Percentiles rank a stretch among this genome's conserved stretches.
These are phyloP conservation scores for Reticulitermes lucifugus DNA, from an alignment of 2,888 invertebrate species.

Conservation along the genomic window DNA sequence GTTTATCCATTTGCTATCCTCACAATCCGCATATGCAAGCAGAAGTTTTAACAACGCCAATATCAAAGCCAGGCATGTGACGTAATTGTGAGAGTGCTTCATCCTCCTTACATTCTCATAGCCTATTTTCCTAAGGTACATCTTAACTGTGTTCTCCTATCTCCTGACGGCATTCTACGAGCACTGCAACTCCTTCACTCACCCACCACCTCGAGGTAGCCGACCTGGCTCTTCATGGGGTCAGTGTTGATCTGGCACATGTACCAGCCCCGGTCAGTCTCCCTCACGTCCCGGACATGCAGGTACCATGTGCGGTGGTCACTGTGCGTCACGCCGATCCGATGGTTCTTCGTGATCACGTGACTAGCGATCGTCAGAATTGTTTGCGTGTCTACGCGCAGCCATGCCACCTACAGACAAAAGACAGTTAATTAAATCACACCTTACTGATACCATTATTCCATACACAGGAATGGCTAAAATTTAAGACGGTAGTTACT, in stretches of 20 bases:
- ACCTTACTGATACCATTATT: background rate
- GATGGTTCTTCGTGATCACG: conserved; percentile 91
- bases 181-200: conserved; percentile 58
- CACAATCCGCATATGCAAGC: background rate
- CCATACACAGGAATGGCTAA: background rate
- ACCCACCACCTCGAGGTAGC: conserved; percentile 76
- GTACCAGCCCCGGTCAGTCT: conserved; percentile 84
- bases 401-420: conserved; percentile 83
- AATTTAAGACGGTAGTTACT: background rate
- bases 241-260: conserved; percentile 84
- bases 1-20: background rate
- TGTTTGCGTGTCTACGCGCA: conserved; percentile 90
- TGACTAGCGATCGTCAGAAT: conserved; percentile 89
- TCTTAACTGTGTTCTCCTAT: too few relatives aligned
- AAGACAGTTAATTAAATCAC: conserved; percentile 38
- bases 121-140: too few relatives aligned
- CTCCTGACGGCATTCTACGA: too few relatives aligned
- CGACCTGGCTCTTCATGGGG: conserved; percentile 79
- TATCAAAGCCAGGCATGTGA: background rate
- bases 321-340: conserved; percentile 81
- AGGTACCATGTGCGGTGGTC: conserved; percentile 86
- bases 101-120: too few relatives aligned
- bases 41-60: background rate
- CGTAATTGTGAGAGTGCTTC: too few relatives aligned
- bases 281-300: conserved; percentile 82